Base-by-base conservation (phyloP, 2,888 invertebrate species). In the Drosophila acutilabella region DNA sequence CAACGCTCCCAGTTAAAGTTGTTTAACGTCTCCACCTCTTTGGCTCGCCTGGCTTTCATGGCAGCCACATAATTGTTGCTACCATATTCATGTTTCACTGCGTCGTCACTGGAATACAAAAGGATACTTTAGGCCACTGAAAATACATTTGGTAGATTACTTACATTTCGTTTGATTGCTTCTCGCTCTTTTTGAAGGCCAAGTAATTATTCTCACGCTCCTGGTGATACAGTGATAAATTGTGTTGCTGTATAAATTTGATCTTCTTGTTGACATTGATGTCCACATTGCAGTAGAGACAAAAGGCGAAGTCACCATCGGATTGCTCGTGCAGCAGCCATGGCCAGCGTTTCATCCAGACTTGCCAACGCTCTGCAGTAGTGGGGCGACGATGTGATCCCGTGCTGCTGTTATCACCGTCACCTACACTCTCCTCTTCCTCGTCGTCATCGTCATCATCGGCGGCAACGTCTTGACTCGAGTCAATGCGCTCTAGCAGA, bases 1-100 rank as follows among this genome's bases (percentile, higher is more conserved):
- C 91, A 90, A 13, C 88, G 88, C 4, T 66, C 40, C 90, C 90
- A 90, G 48, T 90, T 91, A 13, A 85, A 90, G 54, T 91, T 78
- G 41, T 81, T 89, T 0, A 90, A 64, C 0, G 70, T 50, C 10
- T 80, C 88, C 5, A 73, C 82, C 44, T 89, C 89, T 2, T 59
- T 72, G 14, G 57, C 60, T 0, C 90, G 88, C 52, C 82, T 85
- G 5, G 71, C 45, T 53, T 89, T 90, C 51, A 85, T 70, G 4
- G 81, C 83, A 4, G 54, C 66, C 18, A 89, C 80, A 40, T 81
- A 79, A 20, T 69, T 77, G 8, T 83, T 77, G 3, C 80, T 87
- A 4, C 89, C 91, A 42, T 88, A 86, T 59, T 90, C 91, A 44
- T 89, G 75, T 44, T 91, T 89, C 0, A 90, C 59, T 26, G 81